Evolutionary conservation across 2,797 vertebrate genomes (phyloP).

Genomic region (Eidolon dupreanum): DNA sequence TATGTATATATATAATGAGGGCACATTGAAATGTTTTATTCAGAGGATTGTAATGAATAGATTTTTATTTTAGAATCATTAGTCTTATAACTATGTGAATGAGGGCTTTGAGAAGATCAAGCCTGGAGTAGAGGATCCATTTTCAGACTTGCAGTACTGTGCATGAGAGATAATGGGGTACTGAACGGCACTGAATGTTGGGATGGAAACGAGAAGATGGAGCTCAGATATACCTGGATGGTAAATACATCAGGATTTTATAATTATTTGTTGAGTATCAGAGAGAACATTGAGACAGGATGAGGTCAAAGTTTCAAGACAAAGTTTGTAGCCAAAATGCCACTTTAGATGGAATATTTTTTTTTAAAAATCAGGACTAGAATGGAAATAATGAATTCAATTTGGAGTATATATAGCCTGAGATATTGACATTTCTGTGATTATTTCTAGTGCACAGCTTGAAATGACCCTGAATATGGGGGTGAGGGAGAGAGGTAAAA

Average conservation of each 20-base stretch:
- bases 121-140: not conserved
- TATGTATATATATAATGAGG: not conserved
- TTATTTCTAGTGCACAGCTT: not conserved
- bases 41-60: not conserved
- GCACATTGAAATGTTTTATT: not conserved
- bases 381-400: not conserved
- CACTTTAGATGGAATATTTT: not conserved
- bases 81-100: not conserved
- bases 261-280: not conserved
- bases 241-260: not conserved
- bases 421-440: not conserved
- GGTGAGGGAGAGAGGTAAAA: not conserved
- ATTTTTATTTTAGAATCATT: not conserved
- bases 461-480: not conserved
- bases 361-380: not conserved
- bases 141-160: not conserved
- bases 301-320: not conserved
- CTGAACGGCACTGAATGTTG: not conserved
- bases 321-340: not conserved
- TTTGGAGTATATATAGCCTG: not conserved
- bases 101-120: not conserved
- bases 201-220: not conserved
- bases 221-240: not conserved
- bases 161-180: not conserved
- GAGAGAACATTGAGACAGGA: not conserved